Conservation (phyloP, 1,140 invertebrate genomes). For the Tetragnatha versicolor region DNA sequence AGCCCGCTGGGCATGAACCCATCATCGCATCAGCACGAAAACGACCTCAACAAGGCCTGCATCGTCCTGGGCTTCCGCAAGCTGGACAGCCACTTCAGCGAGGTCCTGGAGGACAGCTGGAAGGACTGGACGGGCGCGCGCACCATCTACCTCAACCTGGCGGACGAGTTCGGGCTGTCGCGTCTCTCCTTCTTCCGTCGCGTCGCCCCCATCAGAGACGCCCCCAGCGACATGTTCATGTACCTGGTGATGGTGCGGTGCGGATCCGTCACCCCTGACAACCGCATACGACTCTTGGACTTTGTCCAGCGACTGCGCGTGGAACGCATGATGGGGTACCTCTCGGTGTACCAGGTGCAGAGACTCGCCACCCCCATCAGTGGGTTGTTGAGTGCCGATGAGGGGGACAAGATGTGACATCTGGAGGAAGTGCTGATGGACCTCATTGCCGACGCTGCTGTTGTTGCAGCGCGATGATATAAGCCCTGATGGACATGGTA, state of each 20-base stretch:
- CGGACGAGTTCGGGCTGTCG: slow-evolving; percentile 64
- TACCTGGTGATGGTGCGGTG: slow-evolving; percentile 67
- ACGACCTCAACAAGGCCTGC: slow-evolving; percentile 55
- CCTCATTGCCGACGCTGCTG: slow-evolving; percentile 29
- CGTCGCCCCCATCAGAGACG: slow-evolving; percentile 61
- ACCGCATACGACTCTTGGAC: slow-evolving; percentile 61
- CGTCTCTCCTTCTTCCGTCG: slow-evolving; percentile 64
- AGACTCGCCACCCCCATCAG: slow-evolving; percentile 60
- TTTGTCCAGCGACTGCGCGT: slow-evolving; percentile 65
- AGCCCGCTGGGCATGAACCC: slow-evolving; percentile 3
- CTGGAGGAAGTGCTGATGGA: slow-evolving; percentile 36
- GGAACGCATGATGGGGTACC: slow-evolving; percentile 64
- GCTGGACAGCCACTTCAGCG: slow-evolving; percentile 62
- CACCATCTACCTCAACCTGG: slow-evolving; percentile 65
- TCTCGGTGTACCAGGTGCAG: slow-evolving; percentile 63
- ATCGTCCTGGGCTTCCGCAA: slow-evolving; percentile 66
- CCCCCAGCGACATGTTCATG: slow-evolving; percentile 66
- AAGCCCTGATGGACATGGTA: too few species aligned
- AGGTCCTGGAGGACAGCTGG: slow-evolving; percentile 65
- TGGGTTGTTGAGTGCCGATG: slow-evolving; percentile 30
- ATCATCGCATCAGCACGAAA: neutral
- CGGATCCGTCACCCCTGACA: slow-evolving; percentile 59
- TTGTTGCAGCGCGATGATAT: too few species aligned
- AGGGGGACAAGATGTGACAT: slow-evolving; percentile 29
- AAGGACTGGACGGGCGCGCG: slow-evolving; percentile 68